Percentiles rank a stretch among this genome's conserved stretches.
Evolutionary conservation across 2,113 vertebrate genomes (phyloP).

Genomic region (Calidris pugnax): DNA sequence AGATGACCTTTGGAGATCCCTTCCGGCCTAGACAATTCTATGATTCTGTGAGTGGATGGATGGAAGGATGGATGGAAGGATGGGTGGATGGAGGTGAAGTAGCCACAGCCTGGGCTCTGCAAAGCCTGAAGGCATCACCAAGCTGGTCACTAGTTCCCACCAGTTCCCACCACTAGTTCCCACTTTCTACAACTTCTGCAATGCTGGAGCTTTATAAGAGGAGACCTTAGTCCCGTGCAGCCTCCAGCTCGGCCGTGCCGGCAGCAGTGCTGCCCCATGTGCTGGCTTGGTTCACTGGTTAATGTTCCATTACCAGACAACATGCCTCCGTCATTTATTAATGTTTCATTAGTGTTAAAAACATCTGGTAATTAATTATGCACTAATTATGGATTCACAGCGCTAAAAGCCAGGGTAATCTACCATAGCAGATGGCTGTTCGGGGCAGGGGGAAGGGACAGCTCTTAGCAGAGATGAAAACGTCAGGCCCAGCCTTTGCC

Average conservation of each 20-base stretch:
- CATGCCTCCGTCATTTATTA: conserved; percentile 66
- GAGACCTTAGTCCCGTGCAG: background rate
- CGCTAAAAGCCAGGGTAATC: conserved; percentile 57
- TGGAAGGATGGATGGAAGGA: background rate
- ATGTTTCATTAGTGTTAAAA: conserved; percentile 73
- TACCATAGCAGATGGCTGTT: conserved; percentile 58
- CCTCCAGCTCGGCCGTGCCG: accelerated
- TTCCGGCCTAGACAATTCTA: too few species aligned
- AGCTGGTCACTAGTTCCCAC: background rate
- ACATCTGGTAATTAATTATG: conserved; percentile 77
- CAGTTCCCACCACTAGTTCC: too few species aligned
- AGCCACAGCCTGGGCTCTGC: background rate
- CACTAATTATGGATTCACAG: conserved; percentile 69
- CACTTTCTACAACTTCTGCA: background rate
- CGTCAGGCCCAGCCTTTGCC: background rate
- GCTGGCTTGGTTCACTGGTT: conserved; percentile 15
- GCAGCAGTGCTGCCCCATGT: background rate
- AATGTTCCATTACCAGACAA: conserved; percentile 65
- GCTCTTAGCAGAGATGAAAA: conserved; percentile 22
- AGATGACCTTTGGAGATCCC: too few species aligned
- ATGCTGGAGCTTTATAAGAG: background rate
- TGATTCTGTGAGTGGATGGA: too few species aligned
- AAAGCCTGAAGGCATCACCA: background rate
- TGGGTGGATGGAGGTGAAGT: background rate
- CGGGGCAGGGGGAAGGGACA: conserved; percentile 3